These are phyloP conservation scores for Porites rus DNA, from an alignment of 92 coral and sea anemone species.

Conservation along the genomic window DNA sequence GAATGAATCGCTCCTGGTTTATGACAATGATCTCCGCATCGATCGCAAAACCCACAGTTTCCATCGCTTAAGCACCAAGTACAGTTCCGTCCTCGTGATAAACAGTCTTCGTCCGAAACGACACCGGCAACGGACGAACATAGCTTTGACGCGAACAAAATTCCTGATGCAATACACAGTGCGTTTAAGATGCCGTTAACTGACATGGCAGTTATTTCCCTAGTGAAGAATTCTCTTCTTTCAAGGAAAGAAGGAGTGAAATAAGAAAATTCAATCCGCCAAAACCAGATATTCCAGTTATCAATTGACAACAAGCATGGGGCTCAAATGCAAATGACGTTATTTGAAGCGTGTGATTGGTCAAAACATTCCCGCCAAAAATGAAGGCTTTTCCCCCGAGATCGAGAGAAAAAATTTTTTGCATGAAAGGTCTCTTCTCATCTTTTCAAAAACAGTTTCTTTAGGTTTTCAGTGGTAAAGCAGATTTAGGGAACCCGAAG, in stretches of 20 bases:
- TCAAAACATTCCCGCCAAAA: slow-evolving; percentile 32
- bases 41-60: slow-evolving; percentile 98
- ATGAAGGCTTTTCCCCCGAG: slow-evolving; percentile 26
- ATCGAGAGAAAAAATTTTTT: neutral
- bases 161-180: slow-evolving; percentile 49
- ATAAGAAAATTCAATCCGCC: neutral
- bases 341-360: slow-evolving; percentile 35
- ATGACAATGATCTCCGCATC: slow-evolving; percentile 96
- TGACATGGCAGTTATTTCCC: neutral
- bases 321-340: slow-evolving; percentile 35
- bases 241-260: slow-evolving; percentile 2
- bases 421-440: neutral
- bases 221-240: neutral
- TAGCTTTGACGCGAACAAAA: slow-evolving; percentile 57
- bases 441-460: neutral
- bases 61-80: slow-evolving; percentile 97
- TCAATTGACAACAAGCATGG: slow-evolving; percentile 12
- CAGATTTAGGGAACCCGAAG: neutral
- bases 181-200: slow-evolving; percentile 28
- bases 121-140: slow-evolving; percentile 58
- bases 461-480: neutral
- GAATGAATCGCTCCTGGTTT: slow-evolving; percentile 88
- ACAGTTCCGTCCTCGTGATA: slow-evolving; percentile 90
- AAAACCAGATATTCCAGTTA: slow-evolving; percentile 28
- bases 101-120: slow-evolving; percentile 73